phyloP scores from a whole-genome alignment of 2,888 invertebrate genomes.

The Cryptus viduatorius region DNA sequence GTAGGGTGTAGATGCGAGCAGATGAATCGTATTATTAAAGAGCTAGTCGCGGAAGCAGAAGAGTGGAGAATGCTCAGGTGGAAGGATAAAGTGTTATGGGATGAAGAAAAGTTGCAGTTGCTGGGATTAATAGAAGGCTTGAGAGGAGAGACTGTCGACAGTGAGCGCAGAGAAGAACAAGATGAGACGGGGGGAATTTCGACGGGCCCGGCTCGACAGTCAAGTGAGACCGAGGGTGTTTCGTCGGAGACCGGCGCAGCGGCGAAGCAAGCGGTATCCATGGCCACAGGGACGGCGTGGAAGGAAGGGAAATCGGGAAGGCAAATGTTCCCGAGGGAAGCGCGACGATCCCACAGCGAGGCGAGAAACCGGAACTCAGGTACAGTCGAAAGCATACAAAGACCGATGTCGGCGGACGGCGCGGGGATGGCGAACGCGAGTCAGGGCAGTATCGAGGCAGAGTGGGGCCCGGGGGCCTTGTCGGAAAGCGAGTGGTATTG shows the following conservation, averaged over 20 bases:
- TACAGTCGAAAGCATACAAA: neutral
- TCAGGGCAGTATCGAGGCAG: neutral
- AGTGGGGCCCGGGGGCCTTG: neutral
- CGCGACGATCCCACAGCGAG: neutral
- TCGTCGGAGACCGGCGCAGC: too few relatives aligned
- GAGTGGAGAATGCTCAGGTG: neutral
- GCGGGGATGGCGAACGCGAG: too few relatives aligned
- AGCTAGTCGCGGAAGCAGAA: slow-evolving; percentile 18
- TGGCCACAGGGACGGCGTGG: too few relatives aligned
- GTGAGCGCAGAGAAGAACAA: too few relatives aligned
- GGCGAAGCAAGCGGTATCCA: too few relatives aligned
- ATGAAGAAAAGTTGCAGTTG: neutral
- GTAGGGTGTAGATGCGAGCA: slow-evolving; percentile 15
- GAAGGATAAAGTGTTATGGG: slow-evolving; percentile 2
- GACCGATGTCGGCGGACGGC: neutral
- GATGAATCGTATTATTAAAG: slow-evolving; percentile 18
- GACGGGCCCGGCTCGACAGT: too few relatives aligned
- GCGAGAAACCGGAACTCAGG: neutral
- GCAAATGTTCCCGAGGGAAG: too few relatives aligned
- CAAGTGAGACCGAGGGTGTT: too few relatives aligned
- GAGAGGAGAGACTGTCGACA: neutral
- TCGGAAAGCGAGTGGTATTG: slow-evolving; percentile 8
- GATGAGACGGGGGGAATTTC: neutral
- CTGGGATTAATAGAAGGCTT: neutral
- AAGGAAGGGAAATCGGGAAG: too few relatives aligned